These are phyloP conservation scores for Brachionus angularis DNA, from an alignment of 1,140 invertebrate species.

Conservation along the genomic window DNA sequence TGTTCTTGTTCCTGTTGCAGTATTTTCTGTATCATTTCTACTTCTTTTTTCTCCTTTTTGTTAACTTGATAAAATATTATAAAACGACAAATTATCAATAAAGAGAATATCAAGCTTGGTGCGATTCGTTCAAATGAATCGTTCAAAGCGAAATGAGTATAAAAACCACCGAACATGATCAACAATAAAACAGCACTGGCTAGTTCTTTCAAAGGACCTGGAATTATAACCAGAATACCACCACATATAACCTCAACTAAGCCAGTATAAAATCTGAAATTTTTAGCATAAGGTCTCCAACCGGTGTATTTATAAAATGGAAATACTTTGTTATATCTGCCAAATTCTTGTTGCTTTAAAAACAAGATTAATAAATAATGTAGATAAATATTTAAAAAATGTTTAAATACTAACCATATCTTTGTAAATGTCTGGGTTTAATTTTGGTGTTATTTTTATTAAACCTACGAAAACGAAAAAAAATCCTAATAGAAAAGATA, in stretches of 20 bases:
- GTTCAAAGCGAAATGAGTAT: conserved; percentile 84
- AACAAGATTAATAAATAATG: conserved; percentile 47
- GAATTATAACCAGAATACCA: conserved; percentile 65
- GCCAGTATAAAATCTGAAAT: conserved; percentile 79
- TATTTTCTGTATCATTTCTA: conserved; percentile 7
- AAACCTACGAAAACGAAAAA: conserved; percentile 92
- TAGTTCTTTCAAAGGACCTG: conserved; percentile 71
- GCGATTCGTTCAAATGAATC: conserved; percentile 87
- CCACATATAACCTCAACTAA: conserved; percentile 83
- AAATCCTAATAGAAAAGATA: conserved; percentile 82
- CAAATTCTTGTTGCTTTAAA: conserved; percentile 88
- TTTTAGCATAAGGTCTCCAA: conserved; percentile 70
- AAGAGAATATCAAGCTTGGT: conserved; percentile 85
- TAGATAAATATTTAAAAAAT: neutral
- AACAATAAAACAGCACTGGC: conserved; percentile 76
- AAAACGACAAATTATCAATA: conserved; percentile 85
- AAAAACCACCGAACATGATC: conserved; percentile 79
- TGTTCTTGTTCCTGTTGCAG: neutral
- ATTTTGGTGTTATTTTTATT: conserved; percentile 80
- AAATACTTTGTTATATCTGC: conserved; percentile 93
- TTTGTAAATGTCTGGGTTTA: conserved; percentile 90
- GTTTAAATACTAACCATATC: conserved; percentile 78
- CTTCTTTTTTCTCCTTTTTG: conserved; percentile 45
- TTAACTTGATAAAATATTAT: conserved; percentile 68
- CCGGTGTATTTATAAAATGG: conserved; percentile 66